Evolutionary conservation across 2,888 invertebrate genomes (phyloP).

Genomic region (Trypoxylon attenuatum): DNA sequence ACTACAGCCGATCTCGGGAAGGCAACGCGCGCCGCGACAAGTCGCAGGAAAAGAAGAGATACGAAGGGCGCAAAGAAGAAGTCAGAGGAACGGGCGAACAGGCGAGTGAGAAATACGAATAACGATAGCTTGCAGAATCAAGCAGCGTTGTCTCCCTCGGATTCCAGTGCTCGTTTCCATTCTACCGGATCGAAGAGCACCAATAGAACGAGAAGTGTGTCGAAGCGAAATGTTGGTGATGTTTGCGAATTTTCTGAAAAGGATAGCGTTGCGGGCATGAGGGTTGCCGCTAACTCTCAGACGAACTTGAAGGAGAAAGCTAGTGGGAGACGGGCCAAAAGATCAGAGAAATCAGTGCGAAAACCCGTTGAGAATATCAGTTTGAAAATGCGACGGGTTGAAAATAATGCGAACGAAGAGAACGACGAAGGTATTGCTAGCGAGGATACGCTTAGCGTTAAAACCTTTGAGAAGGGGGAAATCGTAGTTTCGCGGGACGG

Average conservation of each 20-base stretch:
- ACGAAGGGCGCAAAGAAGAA: slow-evolving; percentile 38
- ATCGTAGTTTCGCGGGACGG: slow-evolving; percentile 69
- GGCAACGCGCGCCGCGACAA: slow-evolving; percentile 10
- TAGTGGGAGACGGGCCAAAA: slow-evolving; percentile 45
- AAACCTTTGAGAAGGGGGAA: slow-evolving; percentile 69
- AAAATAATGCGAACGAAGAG: slow-evolving; percentile 27
- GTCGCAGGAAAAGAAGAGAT: slow-evolving; percentile 49
- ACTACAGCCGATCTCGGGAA: slow-evolving; percentile 29
- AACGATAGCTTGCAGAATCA: slow-evolving; percentile 23
- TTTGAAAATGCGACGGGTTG: slow-evolving; percentile 45
- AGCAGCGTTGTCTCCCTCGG: slow-evolving; percentile 39
- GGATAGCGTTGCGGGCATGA: slow-evolving; percentile 73
- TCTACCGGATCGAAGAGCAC: slow-evolving; percentile 13
- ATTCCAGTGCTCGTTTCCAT: slow-evolving; percentile 35
- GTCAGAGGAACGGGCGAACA: slow-evolving; percentile 34
- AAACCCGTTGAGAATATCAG: slow-evolving; percentile 49
- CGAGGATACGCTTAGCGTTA: slow-evolving; percentile 57
- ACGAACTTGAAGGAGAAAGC: slow-evolving; percentile 55
- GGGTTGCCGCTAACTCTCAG: slow-evolving; percentile 73
- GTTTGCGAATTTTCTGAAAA: slow-evolving; percentile 68
- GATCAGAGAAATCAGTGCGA: slow-evolving; percentile 20
- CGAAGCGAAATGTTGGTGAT: slow-evolving; percentile 45
- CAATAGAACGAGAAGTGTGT: slow-evolving; percentile 25
- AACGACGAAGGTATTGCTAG: slow-evolving; percentile 47
- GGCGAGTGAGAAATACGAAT: slow-evolving; percentile 23